Base-by-base conservation (phyloP, 2,113 vertebrate species). In the Canis aureus region DNA sequence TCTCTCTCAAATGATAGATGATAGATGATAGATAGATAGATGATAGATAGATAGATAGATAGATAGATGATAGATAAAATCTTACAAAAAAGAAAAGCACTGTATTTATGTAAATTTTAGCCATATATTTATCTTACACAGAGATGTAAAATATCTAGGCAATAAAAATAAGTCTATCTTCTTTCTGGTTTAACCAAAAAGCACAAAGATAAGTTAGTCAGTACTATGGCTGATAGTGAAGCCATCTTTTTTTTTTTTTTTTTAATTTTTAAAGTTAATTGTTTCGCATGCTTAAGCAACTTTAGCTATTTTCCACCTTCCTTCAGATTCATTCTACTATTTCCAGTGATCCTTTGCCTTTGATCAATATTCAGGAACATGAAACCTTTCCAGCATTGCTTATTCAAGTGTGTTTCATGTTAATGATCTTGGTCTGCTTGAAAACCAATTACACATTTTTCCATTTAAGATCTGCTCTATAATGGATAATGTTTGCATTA, bases 211-310 rank as follows among this genome's bases (percentile, higher is more conserved):
- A 76, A 84, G 38, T 76, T 94, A 43, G n/a, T 35, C 80, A 87
- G 83, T 91, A 78, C 25, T 91, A 25, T 43, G n/a, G 38, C 62
- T 79, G 43, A 85, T 57, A 35, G 3, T 66, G 11, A 97, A 32
- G 1, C 71, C 22, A 12, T 15, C 5, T 73, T 27, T 15, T 91
- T 85, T 13, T 38, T 35, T 35, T 38, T 38, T 80, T 38, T 67
- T 60, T 93, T 79, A 81, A 97, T 96, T 94, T 73, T 2, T 38
- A 43, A 79, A 43, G 12, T 93, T 96, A 95, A 86, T 81, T 8
- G 11, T 3, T 43, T 83, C 43, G 0, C 0, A 19, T 25, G 74
- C 43, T 69, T 57, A 74, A 97, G 27, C 0, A 35, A 79, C 62
- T 93, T 85, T 5, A 83, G 12, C 66, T 29, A 74, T 94, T 96